Percentiles rank a stretch among this genome's conserved stretches.
Conservation (phyloP, 2,797 vertebrate genomes). For the Sarcoramphus papa region DNA sequence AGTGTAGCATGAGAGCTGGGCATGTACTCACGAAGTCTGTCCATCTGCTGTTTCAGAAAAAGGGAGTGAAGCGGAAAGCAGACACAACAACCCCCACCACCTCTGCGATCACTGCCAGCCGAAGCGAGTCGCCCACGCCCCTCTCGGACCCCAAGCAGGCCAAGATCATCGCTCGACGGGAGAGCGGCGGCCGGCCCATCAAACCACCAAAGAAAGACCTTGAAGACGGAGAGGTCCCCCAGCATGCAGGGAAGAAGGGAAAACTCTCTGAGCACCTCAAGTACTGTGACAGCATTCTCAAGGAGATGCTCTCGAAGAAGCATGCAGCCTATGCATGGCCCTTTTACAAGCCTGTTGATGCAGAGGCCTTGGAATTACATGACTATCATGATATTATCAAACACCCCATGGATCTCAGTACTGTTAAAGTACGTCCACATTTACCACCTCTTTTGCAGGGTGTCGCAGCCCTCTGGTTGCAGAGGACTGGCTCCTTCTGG, state of each 20-base stretch:
- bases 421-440: slow-evolving; percentile 82
- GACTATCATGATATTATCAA: slow-evolving; percentile 98
- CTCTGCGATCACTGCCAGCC: slow-evolving; percentile 81
- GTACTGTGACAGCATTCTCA: slow-evolving; percentile 88
- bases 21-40: accelerated
- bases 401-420: slow-evolving; percentile 96
- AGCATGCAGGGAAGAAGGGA: slow-evolving; percentile 74
- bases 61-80: slow-evolving; percentile 86
- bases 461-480: not conserved
- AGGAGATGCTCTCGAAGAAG: slow-evolving; percentile 94
- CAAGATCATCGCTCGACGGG: slow-evolving; percentile 81
- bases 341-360: slow-evolving; percentile 93
- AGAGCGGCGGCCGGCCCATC: slow-evolving; percentile 78
- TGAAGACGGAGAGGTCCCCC: slow-evolving; percentile 76
- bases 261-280: slow-evolving; percentile 83
- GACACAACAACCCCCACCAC: slow-evolving; percentile 86
- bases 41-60: slow-evolving; percentile 74
- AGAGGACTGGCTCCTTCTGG: not conserved
- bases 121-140: slow-evolving; percentile 78
- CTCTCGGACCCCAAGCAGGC: slow-evolving; percentile 80
- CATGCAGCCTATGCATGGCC: slow-evolving; percentile 92
- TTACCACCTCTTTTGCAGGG: not conserved
- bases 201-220: slow-evolving; percentile 80
- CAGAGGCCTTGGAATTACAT: slow-evolving; percentile 86
- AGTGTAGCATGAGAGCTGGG: accelerated